These are phyloP conservation scores for Agapornis canus DNA, from an alignment of 2,797 vertebrate genomes.

Conservation along the genomic window DNA sequence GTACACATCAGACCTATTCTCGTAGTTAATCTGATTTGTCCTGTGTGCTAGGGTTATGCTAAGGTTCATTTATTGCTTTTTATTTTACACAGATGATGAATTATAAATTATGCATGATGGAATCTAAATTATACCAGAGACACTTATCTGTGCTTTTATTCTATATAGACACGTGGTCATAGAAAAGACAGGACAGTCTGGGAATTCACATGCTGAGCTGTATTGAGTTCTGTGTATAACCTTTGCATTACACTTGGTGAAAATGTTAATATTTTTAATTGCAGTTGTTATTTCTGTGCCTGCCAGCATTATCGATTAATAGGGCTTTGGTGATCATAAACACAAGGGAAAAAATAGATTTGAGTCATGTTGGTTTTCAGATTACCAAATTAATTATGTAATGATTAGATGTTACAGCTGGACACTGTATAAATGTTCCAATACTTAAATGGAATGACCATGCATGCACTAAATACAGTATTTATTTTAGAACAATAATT, in stretches of 20 bases:
- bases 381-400: constrained; percentile 22
- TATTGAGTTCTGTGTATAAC: not conserved
- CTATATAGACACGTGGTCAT: not conserved
- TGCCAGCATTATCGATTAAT: not conserved
- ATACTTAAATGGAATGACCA: not conserved
- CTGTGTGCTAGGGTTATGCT: not conserved
- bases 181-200: not conserved
- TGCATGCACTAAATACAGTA: not conserved
- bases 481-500: not conserved
- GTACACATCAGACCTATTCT: not conserved
- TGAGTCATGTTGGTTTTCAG: constrained; percentile 10
- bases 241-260: not conserved
- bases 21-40: not conserved
- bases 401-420: not conserved
- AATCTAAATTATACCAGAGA: not conserved
- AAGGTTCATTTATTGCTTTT: not conserved
- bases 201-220: not conserved
- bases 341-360: not conserved
- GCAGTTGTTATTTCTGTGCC: not conserved
- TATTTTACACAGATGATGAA: not conserved
- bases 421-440: not conserved
- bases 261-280: constrained; percentile 34
- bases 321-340: constrained; percentile 1
- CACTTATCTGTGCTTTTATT: not conserved
- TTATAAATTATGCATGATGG: not conserved